Conservation (phyloP, 2,797 vertebrate genomes). For the Poecilia wingei region DNA sequence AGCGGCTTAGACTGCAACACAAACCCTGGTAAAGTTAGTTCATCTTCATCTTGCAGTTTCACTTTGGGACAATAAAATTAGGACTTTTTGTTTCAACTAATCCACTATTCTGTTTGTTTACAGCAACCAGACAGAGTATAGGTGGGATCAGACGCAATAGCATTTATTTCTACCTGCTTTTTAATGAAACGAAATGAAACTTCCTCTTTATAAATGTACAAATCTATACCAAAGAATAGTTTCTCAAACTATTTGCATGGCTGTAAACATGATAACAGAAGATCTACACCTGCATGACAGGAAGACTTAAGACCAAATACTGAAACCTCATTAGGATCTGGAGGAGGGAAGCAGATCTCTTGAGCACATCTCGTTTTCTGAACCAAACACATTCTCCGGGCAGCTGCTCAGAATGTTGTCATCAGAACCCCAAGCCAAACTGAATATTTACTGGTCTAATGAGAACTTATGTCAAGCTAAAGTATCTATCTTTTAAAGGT, state of each 20-base stretch:
- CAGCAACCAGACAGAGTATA: not conserved
- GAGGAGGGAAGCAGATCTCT: constrained; percentile 14
- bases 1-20: too few species aligned
- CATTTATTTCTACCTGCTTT: not conserved
- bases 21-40: too few species aligned
- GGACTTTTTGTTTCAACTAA: too few species aligned
- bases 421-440: not conserved
- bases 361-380: constrained; percentile 9
- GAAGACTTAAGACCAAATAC: not conserved
- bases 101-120: not conserved
- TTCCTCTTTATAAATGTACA: not conserved
- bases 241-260: not conserved
- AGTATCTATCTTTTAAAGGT: constrained; percentile 21
- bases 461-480: constrained; percentile 42
- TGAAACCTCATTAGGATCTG: not conserved
- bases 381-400: not conserved
- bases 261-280: not conserved
- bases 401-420: constrained; percentile 10
- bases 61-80: not conserved
- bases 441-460: constrained; percentile 29
- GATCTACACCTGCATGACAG: not conserved
- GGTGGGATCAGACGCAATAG: not conserved
- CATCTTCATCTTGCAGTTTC: not conserved
- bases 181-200: not conserved
- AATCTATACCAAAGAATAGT: not conserved